Evolutionary conservation across 1,140 invertebrate species (phyloP), one percentile per base, ranked within the genome.

Genomic region (Leucophenga varia): DNA sequence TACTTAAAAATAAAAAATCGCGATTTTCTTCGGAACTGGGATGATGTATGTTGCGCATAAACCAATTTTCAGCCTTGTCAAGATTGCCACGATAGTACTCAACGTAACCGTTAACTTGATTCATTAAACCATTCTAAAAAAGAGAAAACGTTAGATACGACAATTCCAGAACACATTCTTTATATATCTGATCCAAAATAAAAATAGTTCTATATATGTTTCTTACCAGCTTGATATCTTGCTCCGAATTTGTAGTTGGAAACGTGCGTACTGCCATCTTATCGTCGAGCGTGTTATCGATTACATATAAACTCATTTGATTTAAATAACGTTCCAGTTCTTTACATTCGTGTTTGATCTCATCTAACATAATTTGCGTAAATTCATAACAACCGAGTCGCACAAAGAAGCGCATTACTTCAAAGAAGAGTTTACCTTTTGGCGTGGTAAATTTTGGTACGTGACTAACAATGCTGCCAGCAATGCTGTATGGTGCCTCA

Each of bases 91-190:
- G 46, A 28, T 52, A 10, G 34, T 56, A 71, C 32, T 71, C 60
- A 14, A 67, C 51, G 41, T 57, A 64, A 4, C 67, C 67, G 52
- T 71, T 71, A 1, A 68, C 7, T 39, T 71, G 67, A 3, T 53
- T 47, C 17, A 57, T 45, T 10, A 55, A 39, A 3, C 35, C 43
- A 1, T 5, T 30, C 50, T 55, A 17, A 0, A 16, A 42, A 9
- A 1, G 7, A n/a, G n/a, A n/a, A n/a, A n/a, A n/a, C n/a, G n/a
- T n/a, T n/a, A n/a, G n/a, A n/a, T n/a, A n/a, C n/a, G n/a, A n/a
- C n/a, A n/a, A n/a, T n/a, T n/a, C n/a, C n/a, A n/a, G n/a, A n/a
- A n/a, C n/a, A n/a, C n/a, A n/a, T n/a, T n/a, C n/a, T n/a, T n/a
- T n/a, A n/a, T n/a, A n/a, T n/a, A n/a, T n/a, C n/a, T n/a, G n/a